A percentile compares a stretch with the other conserved stretches of the same genome.
These are phyloP conservation scores for Dufourea novaeangliae DNA, from an alignment of 1,140 invertebrate species.

Conservation along the genomic window DNA sequence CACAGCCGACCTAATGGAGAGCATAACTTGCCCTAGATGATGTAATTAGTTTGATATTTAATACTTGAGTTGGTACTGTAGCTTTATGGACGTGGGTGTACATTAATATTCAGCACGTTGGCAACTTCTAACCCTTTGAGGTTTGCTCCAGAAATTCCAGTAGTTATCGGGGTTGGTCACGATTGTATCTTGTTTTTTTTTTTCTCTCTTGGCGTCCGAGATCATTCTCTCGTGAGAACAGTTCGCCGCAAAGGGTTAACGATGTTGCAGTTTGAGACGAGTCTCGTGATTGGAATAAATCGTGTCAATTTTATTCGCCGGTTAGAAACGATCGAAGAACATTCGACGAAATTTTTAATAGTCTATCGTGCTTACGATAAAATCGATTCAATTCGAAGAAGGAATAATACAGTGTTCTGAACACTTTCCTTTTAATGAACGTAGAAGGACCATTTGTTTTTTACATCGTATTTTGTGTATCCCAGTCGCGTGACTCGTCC, in stretches of 20 bases:
- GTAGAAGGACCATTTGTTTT: not conserved
- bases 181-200: no score
- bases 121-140: slow-evolving; percentile 18
- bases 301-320: not conserved
- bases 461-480: not conserved
- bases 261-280: not conserved
- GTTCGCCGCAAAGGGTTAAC: not conserved
- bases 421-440: no score
- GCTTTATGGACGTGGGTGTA: slow-evolving; percentile 45
- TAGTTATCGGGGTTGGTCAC: not conserved
- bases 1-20: not conserved
- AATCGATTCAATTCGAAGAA: no score
- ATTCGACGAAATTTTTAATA: no score
- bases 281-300: not conserved
- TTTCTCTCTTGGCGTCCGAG: not conserved
- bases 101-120: slow-evolving; percentile 45
- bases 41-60: slow-evolving; percentile 29
- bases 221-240: not conserved
- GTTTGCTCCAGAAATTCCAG: not conserved
- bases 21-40: not conserved
- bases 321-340: not conserved
- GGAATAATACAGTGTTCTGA: no score
- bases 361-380: no score
- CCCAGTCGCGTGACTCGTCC: not conserved
- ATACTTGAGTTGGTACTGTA: slow-evolving; percentile 30